phyloP scores from a whole-genome alignment of 2,888 invertebrate genomes.

The Quadriops clusia region DNA sequence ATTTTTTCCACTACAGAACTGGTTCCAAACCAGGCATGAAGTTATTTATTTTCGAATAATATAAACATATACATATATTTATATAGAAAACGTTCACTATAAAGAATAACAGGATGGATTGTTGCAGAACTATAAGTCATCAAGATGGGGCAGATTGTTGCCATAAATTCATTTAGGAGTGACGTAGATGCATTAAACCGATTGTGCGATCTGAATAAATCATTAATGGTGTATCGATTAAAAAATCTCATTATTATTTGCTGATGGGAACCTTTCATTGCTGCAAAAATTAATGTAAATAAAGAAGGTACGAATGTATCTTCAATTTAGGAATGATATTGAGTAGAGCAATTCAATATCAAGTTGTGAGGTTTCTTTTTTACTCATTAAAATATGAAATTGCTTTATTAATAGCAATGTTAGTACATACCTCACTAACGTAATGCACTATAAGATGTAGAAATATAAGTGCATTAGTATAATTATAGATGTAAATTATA shows the following conservation, averaged over 20 bases:
- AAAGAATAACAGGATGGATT: conserved; percentile 18
- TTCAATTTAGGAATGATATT: conserved; percentile 18
- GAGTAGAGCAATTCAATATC: conserved; percentile 17
- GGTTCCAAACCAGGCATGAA: conserved; percentile 23
- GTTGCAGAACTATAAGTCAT: conserved; percentile 23
- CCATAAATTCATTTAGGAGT: conserved; percentile 22
- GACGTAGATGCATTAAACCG: conserved; percentile 22
- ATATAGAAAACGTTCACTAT: conserved; percentile 25
- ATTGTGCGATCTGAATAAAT: conserved; percentile 23
- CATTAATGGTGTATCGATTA: conserved; percentile 21
- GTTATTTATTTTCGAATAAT: conserved; percentile 29
- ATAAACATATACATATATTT: conserved; percentile 27
- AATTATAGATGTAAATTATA: no score
- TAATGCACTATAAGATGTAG: no score
- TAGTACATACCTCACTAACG: no score
- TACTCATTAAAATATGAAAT: conserved; percentile 18
- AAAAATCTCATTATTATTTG: conserved; percentile 18
- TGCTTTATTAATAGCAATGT: conserved; percentile 15
- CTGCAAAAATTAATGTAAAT: conserved; percentile 14
- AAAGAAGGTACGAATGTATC: conserved; percentile 9
- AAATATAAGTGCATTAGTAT: no score
- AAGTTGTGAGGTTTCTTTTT: conserved; percentile 10
- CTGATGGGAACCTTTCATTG: conserved; percentile 20
- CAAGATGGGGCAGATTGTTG: conserved; percentile 16
- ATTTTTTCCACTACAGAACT: conserved; percentile 25